phyloP scores from a whole-genome alignment of 2,113 vertebrate species.

The Forbesichthys papilliferus region DNA sequence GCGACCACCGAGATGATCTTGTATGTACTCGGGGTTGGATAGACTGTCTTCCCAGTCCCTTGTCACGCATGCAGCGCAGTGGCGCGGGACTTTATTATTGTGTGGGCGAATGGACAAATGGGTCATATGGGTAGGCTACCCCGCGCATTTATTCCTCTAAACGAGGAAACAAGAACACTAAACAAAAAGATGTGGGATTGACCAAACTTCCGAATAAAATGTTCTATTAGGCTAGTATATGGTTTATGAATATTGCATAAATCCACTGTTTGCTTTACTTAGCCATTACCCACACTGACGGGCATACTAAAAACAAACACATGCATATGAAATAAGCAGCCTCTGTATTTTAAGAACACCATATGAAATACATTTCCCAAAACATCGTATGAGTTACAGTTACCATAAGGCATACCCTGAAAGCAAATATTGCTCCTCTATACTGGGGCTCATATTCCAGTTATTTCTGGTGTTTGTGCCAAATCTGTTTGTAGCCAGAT shows the following conservation, averaged over 20 bases:
- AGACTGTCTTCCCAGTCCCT: conserved; percentile 3
- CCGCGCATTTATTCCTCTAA: conserved; percentile 26
- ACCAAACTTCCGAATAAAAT: conserved; percentile 6
- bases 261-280: too few species aligned
- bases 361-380: not conserved
- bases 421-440: conserved; percentile 20
- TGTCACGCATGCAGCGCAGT: conserved; percentile 6
- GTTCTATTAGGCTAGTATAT: not conserved
- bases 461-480: conserved; percentile 65
- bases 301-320: too few species aligned
- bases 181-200: conserved; percentile 8
- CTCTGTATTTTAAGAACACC: not conserved
- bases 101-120: conserved; percentile 17
- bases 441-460: conserved; percentile 35
- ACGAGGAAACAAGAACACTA: conserved; percentile 10
- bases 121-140: conserved; percentile 17
- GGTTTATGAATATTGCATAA: too few species aligned
- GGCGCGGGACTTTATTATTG: conserved; percentile 30
- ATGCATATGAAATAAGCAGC: too few species aligned
- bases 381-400: conserved; percentile 10
- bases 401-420: conserved; percentile 19
- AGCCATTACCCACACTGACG: too few species aligned
- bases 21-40: not conserved
- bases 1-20: not conserved
- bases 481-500: conserved; percentile 55